phyloP scores from a whole-genome alignment of 35 echinoderm and acorn worm genomes.

The Amphiura filiformis region DNA sequence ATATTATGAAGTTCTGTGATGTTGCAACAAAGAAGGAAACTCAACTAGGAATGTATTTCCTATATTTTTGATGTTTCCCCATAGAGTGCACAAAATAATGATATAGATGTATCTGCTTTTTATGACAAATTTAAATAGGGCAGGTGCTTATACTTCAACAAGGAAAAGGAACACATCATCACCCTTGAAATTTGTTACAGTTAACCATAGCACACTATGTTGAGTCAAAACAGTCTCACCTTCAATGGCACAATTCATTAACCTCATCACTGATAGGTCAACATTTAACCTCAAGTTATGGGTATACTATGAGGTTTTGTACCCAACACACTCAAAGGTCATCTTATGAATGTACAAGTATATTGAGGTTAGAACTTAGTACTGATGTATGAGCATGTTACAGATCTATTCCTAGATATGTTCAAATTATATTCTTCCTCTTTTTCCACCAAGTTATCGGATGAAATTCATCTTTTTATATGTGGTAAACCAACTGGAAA shows the following conservation, averaged over 20 bases:
- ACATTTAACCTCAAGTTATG: no score
- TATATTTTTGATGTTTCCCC: background rate
- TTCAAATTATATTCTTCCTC: background rate
- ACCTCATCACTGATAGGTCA: no score
- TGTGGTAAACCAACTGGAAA: background rate
- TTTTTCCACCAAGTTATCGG: background rate
- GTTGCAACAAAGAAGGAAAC: background rate
- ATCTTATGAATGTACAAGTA: no score
- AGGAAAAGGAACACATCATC: background rate
- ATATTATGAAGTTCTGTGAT: background rate
- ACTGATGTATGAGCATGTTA: no score
- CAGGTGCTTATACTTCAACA: background rate
- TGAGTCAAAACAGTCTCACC: no score
- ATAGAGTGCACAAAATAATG: background rate
- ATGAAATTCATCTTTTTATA: background rate
- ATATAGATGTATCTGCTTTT: background rate
- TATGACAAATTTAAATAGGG: background rate
- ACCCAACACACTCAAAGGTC: no score
- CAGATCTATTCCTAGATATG: no score
- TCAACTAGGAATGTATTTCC: constrained; percentile 3
- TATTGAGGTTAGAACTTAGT: no score
- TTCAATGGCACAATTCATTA: no score
- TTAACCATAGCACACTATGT: no score
- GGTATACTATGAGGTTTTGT: no score
- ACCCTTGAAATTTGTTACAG: background rate